Conservation (phyloP, 1,140 invertebrate species). For the Drosophila baimaii region DNA sequence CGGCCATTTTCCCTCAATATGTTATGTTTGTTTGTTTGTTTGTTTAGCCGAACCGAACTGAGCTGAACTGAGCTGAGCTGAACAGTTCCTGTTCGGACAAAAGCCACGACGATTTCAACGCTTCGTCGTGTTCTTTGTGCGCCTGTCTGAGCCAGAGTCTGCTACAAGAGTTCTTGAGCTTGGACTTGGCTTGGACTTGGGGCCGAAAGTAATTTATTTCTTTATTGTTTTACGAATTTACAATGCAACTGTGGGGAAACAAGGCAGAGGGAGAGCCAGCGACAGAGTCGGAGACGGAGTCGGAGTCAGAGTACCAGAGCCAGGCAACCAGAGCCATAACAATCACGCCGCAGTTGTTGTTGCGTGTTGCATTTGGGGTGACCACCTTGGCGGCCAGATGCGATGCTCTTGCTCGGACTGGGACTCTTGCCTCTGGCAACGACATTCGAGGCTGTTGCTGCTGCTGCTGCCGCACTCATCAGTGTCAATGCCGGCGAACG, state of each 20-base stretch:
- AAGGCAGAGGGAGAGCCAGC: conserved; percentile 61
- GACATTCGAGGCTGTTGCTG: conserved; percentile 41
- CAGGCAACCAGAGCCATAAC: conserved; percentile 72
- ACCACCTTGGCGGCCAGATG: conserved; percentile 76
- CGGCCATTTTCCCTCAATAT: conserved; percentile 64
- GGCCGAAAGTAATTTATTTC: conserved; percentile 84
- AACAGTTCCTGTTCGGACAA: conserved; percentile 62
- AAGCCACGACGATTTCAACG: conserved; percentile 83
- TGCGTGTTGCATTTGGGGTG: conserved; percentile 82
- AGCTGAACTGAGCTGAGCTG: conserved; percentile 7
- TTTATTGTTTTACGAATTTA: conserved; percentile 84
- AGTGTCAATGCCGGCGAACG: conserved; percentile 75
- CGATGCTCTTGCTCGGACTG: conserved; percentile 29
- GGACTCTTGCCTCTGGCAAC: conserved; percentile 48
- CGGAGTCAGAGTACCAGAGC: conserved; percentile 36
- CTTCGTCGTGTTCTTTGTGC: conserved; percentile 79
- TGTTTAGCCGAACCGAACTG: neutral
- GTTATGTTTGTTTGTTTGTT: conserved; percentile 37
- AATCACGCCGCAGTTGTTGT: conserved; percentile 80
- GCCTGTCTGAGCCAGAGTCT: conserved; percentile 25
- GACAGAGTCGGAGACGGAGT: neutral
- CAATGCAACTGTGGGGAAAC: conserved; percentile 79
- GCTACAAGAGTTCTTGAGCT: conserved; percentile 75
- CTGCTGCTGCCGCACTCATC: conserved; percentile 72
- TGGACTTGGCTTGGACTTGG: conserved; percentile 63